Base-by-base conservation (phyloP, 2,888 invertebrate genomes). In the Eupithecia inturbata region DNA sequence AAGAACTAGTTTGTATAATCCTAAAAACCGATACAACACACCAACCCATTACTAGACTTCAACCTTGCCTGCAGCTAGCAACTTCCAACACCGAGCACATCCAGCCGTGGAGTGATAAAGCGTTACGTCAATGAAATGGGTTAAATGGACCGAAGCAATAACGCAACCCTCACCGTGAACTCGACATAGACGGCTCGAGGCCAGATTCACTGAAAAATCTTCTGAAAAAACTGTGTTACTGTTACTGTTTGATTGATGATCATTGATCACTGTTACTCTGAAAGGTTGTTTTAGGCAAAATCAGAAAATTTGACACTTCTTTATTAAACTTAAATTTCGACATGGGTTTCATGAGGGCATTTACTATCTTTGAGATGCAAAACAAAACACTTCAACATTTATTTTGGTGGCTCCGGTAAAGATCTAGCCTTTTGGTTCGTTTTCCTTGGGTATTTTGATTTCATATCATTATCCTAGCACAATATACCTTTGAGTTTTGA, bases 131-230 rank as follows among this genome's bases (percentile, higher is more conserved):
- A 85, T 88, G 89, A 88, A 88, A 90, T 91, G 87, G 88, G 91
- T 89, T 91, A 92, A 90, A 92, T 92, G 90, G 88, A 90, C 86
- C 87, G 84, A 78, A 85, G 91, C 84, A 89, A 90, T 92, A 91
- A 89, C 86, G 88, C 86, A 89, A 88, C 92, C 92, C 90, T 92
- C 88, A 85, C 92, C 92, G 86, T 93, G 93, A 93, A 92, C 93
- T 88, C 87, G 76, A 36, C 49, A 10, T 3, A 22, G n/a, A 53
- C 80, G 85, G 79, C 78, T 78, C 91, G 91, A 92, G 92, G 92
- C 84, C 90, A 83, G 74, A 45, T 67, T 75, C 69, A 77, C 74
- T 71, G 79, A 73, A 78, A 72, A 72, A 76, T 62, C 28, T 60
- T 64, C 66, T 36, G 22, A 66, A 66, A 63, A 41, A 66, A 26